phyloP scores from a whole-genome alignment of 2,113 vertebrate genomes.

The Meleagris gallopavo region DNA sequence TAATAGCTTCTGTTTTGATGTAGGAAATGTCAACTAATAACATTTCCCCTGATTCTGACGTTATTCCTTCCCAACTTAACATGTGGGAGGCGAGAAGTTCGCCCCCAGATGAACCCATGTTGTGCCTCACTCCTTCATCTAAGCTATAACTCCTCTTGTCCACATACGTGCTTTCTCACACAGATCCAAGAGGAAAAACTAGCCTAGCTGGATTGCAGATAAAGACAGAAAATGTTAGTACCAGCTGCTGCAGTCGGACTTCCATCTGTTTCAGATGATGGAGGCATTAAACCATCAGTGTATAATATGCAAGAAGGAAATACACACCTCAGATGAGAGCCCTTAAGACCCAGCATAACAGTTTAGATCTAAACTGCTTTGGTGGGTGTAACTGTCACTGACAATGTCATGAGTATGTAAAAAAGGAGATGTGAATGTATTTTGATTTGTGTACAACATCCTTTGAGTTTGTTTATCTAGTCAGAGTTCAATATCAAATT shows the following conservation, averaged over 20 bases:
- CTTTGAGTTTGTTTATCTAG: neutral
- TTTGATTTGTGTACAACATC: neutral
- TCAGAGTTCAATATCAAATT: too few relatives aligned
- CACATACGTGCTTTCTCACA: neutral
- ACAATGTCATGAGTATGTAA: too few relatives aligned
- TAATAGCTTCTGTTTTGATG: fast-evolving
- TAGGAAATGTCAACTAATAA: neutral
- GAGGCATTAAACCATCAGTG: neutral
- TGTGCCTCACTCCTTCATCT: neutral
- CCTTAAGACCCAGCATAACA: neutral
- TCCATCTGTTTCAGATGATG: neutral
- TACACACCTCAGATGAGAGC: neutral
- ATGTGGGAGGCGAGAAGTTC: fast-evolving
- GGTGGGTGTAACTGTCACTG: neutral
- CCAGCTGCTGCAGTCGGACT: neutral
- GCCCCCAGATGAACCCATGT: neutral
- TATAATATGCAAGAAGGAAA: neutral
- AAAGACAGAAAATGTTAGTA: neutral
- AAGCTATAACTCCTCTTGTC: neutral
- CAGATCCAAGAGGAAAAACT: neutral
- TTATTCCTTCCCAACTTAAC: neutral
- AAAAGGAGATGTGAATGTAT: neutral
- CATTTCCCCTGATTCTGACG: neutral
- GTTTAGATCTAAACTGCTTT: neutral
- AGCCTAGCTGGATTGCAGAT: fast-evolving